Percentiles rank a stretch among this genome's conserved stretches.
Conservation (phyloP, 2,888 invertebrate genomes). For the Quadriops clusia region DNA sequence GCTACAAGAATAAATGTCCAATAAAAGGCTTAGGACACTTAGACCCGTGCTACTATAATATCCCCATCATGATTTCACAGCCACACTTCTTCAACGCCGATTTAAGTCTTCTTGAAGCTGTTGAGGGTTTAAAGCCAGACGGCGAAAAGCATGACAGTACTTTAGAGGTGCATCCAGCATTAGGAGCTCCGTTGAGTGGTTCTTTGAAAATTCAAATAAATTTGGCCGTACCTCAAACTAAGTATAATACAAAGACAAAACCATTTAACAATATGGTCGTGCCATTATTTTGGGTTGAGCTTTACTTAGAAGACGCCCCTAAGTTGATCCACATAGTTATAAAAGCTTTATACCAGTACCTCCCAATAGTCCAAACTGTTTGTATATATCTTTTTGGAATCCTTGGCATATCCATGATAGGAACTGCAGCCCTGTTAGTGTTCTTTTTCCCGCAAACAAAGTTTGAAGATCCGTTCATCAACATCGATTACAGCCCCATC, state of each 20-base stretch:
- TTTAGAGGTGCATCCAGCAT: constrained; percentile 58
- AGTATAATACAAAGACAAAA: constrained; percentile 47
- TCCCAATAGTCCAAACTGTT: constrained; percentile 17
- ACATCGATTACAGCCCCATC: constrained; percentile 27
- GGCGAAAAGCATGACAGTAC: constrained; percentile 42
- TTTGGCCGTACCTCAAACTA: constrained; percentile 50
- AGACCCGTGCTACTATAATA: constrained; percentile 44
- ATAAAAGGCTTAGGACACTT: constrained; percentile 43
- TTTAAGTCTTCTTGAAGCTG: constrained; percentile 41
- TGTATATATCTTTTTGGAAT: constrained; percentile 14
- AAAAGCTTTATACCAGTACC: too few relatives aligned
- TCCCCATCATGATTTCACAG: constrained; percentile 58
- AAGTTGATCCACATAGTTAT: constrained; percentile 16
- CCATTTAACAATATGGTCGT: constrained; percentile 52
- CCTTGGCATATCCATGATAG: constrained; percentile 27
- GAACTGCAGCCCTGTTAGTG: constrained; percentile 11
- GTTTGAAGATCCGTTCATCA: constrained; percentile 17
- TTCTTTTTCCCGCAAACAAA: constrained; percentile 11
- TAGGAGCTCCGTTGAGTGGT: constrained; percentile 55
- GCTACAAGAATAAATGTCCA: constrained; percentile 56
- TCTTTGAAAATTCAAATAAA: constrained; percentile 61
- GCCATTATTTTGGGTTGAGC: constrained; percentile 61
- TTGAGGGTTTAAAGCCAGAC: constrained; percentile 52
- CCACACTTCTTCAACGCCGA: constrained; percentile 53
- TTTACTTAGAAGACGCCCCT: constrained; percentile 34